These are phyloP conservation scores for Ostrea denselamellosa DNA, from an alignment of 1,140 invertebrate species.

Conservation along the genomic window DNA sequence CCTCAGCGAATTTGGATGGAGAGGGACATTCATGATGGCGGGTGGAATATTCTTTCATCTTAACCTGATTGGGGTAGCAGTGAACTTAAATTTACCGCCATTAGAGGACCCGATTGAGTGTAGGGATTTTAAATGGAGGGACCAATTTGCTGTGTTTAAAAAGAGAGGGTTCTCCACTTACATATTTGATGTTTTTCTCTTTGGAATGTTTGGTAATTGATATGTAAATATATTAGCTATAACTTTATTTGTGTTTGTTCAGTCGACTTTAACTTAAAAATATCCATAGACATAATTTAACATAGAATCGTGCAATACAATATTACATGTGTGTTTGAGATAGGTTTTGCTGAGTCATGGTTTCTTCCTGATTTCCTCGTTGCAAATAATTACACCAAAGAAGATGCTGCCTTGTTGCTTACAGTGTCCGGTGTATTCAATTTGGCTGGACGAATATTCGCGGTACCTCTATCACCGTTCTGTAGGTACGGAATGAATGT, in stretches of 20 bases:
- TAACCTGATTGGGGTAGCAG: background rate
- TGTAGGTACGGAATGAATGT: background rate
- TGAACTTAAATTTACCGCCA: background rate
- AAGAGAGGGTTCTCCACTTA: background rate
- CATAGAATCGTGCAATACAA: background rate
- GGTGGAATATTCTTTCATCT: background rate
- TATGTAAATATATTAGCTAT: background rate
- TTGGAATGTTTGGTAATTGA: constrained; percentile 24
- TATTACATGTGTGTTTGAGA: background rate
- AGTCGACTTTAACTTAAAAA: background rate
- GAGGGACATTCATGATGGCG: background rate
- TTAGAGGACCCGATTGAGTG: background rate
- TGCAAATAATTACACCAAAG: constrained; percentile 1
- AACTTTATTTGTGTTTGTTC: background rate
- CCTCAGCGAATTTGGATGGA: background rate
- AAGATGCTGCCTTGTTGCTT: constrained; percentile 5
- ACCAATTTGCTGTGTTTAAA: background rate
- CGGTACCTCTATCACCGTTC: background rate
- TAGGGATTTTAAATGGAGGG: background rate
- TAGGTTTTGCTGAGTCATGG: constrained; percentile 1
- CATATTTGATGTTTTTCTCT: background rate
- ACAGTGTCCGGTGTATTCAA: background rate
- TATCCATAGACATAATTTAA: background rate
- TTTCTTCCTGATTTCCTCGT: constrained; percentile 34
- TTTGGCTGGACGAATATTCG: background rate